Percentiles rank a stretch among this genome's conserved stretches.
phyloP scores from a whole-genome alignment of 2,113 vertebrate genomes.

The Grus americana region DNA sequence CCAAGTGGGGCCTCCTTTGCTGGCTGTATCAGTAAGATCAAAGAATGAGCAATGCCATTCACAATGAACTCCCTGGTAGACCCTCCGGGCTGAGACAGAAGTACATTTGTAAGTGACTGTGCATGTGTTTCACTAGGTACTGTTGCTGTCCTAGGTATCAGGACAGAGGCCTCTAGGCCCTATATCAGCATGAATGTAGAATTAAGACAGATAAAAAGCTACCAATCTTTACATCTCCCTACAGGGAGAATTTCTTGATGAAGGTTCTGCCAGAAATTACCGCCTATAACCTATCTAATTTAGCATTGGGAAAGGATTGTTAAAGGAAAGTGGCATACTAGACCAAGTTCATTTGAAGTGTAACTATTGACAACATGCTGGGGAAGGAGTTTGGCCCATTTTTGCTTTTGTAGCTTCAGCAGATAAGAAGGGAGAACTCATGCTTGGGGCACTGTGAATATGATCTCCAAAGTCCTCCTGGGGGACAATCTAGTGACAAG shows the following conservation, averaged over 20 bases:
- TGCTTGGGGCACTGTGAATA: neutral
- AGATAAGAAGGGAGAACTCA: neutral
- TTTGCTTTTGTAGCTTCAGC: neutral
- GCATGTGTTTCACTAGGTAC: neutral
- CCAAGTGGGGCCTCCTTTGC: neutral
- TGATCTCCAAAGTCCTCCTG: neutral
- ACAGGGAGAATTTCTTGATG: neutral
- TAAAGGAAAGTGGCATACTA: neutral
- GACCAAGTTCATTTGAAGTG: neutral
- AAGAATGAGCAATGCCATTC: neutral
- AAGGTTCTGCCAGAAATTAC: neutral
- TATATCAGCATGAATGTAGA: neutral
- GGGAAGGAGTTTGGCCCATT: neutral
- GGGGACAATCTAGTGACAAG: neutral
- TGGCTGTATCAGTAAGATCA: conserved; percentile 17
- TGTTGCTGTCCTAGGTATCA: neutral
- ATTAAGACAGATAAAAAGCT: neutral
- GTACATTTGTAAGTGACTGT: neutral
- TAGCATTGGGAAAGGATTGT: neutral
- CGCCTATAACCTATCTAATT: neutral
- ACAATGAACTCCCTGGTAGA: neutral
- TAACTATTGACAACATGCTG: neutral
- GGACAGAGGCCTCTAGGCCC: neutral
- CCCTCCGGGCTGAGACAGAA: neutral
- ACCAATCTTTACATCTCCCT: neutral